Conservation (phyloP, 1,140 invertebrate genomes). For the Berghia stephanieae region DNA sequence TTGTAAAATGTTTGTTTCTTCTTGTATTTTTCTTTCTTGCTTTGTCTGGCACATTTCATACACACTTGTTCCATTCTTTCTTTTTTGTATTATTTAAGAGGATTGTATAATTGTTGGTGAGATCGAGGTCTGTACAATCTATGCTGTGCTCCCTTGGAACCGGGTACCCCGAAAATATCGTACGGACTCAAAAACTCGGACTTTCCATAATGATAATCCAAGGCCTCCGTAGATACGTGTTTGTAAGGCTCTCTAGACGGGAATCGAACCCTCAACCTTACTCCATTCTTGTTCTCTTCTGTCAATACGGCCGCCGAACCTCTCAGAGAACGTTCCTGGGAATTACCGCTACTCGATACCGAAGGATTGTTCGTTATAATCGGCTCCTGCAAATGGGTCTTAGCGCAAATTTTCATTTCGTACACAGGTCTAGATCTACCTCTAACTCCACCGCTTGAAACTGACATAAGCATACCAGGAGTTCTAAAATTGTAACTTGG, state of each 20-base stretch:
- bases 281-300: conserved; percentile 57
- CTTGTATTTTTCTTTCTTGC: no score
- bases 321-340: conserved; percentile 12
- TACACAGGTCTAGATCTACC: conserved; percentile 2
- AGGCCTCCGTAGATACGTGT: no score
- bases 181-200: no score
- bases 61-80: no score
- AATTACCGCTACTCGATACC: conserved; percentile 16
- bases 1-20: no score
- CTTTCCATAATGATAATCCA: no score
- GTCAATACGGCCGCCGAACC: conserved; percentile 43
- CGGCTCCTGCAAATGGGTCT: neutral
- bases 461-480: conserved; percentile 25
- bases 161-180: no score
- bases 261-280: conserved; percentile 51
- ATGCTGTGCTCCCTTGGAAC: no score
- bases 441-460: conserved; percentile 17
- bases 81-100: no score
- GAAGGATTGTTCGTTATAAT: neutral
- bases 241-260: conserved; percentile 50
- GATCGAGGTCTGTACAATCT: no score
- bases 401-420: conserved; percentile 24
- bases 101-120: no score
- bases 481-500: conserved; percentile 27
- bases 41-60: no score